These are phyloP conservation scores for Chelonia mydas DNA, from an alignment of 2,797 vertebrate genomes.

Conservation along the genomic window DNA sequence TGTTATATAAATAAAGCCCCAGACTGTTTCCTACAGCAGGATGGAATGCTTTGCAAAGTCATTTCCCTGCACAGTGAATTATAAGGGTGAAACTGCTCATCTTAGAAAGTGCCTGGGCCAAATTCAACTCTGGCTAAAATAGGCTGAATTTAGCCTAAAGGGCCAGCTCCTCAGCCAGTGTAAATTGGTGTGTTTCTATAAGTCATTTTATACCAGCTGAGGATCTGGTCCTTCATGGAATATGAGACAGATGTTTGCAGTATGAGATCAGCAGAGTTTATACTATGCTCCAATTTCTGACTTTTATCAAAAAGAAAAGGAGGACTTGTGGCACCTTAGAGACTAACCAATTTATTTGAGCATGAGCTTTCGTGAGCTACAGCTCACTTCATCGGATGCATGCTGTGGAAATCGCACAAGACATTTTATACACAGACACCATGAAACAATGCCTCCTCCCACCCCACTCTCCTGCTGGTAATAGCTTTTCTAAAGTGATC, in stretches of 20 bases:
- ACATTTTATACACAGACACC: too few species aligned
- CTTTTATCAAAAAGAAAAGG: too few species aligned
- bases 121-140: not conserved
- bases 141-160: not conserved
- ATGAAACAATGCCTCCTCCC: too few species aligned
- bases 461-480: too few species aligned
- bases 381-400: too few species aligned
- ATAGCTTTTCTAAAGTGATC: too few species aligned
- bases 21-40: constrained; percentile 34
- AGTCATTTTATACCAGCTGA: not conserved
- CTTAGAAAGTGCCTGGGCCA: not conserved
- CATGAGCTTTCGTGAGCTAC: too few species aligned
- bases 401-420: too few species aligned
- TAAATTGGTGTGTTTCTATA: not conserved
- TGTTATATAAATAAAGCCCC: not conserved
- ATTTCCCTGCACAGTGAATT: constrained; percentile 47
- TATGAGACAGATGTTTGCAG: not conserved
- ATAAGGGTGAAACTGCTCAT: constrained; percentile 27
- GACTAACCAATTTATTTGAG: too few species aligned
- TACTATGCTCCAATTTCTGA: not conserved
- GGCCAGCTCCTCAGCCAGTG: not conserved
- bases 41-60: constrained; percentile 27
- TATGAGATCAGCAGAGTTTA: not conserved
- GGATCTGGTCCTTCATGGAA: not conserved
- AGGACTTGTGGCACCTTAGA: too few species aligned